A percentile compares a stretch with the other conserved stretches of the same genome.
phyloP scores from a whole-genome alignment of 2,797 vertebrate genomes.

The Cirrhinus mrigala region DNA sequence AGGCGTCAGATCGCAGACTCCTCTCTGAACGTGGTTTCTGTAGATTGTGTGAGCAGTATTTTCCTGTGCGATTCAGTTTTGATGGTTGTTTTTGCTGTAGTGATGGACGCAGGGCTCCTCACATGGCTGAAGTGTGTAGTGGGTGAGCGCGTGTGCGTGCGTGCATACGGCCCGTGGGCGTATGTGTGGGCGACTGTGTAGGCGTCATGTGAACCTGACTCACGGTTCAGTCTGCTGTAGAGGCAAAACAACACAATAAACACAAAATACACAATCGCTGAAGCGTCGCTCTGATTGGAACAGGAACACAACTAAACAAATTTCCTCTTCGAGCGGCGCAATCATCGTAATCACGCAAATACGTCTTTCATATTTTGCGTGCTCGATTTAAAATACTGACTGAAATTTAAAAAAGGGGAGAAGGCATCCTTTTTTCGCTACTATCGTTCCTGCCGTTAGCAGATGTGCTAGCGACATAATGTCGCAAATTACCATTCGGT shows the following conservation, averaged over 20 bases:
- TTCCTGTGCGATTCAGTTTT: not conserved
- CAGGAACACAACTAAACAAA: not conserved
- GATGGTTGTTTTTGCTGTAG: not conserved
- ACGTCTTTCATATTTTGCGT: not conserved
- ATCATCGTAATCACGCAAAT: not conserved
- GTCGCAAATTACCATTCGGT: not conserved
- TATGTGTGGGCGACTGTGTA: conserved; percentile 45
- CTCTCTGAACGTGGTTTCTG: not conserved
- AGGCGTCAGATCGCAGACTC: not conserved
- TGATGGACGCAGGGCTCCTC: not conserved
- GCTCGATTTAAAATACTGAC: not conserved
- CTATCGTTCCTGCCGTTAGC: not conserved
- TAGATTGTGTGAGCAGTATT: not conserved
- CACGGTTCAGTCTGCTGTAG: conserved; percentile 56
- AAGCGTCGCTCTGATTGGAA: conserved; percentile 4
- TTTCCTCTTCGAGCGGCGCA: not conserved
- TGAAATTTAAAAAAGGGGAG: not conserved
- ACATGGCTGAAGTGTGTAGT: not conserved
- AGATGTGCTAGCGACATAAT: not conserved
- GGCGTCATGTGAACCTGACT: conserved; percentile 61
- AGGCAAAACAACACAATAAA: conserved; percentile 56
- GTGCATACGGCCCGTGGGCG: conserved; percentile 26
- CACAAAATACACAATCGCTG: conserved; percentile 45
- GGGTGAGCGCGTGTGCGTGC: not conserved
- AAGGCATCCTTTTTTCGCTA: not conserved